These are phyloP conservation scores for Ochotona princeps DNA, from an alignment of 2,113 vertebrate genomes.

Conservation along the genomic window DNA sequence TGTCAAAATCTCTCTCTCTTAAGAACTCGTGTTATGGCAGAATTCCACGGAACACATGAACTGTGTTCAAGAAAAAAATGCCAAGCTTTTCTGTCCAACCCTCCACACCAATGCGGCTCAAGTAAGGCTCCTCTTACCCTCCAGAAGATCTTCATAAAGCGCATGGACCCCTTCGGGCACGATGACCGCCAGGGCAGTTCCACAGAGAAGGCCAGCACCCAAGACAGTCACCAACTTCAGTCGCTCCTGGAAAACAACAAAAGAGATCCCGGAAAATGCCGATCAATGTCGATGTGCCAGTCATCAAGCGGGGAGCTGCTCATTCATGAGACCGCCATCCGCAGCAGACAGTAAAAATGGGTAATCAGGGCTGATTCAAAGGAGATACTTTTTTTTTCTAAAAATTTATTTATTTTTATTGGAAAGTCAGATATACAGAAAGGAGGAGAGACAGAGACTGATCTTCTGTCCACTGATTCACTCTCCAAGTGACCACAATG, in stretches of 20 bases:
- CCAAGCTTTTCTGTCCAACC: constrained; percentile 16
- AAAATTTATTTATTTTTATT: no score
- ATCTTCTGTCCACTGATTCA: no score
- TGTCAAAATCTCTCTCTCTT: not conserved
- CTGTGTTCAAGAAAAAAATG: not conserved
- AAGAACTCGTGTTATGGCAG: constrained; percentile 17
- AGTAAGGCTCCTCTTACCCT: constrained; percentile 88
- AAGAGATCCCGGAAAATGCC: constrained; percentile 60
- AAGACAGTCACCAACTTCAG: constrained; percentile 97
- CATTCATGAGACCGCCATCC: constrained; percentile 18
- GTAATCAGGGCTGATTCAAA: constrained; percentile 51
- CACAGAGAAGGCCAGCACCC: constrained; percentile 97
- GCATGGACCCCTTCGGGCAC: constrained; percentile 98
- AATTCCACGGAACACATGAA: constrained; percentile 25
- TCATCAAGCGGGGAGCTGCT: not conserved
- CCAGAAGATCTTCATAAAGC: constrained; percentile 97
- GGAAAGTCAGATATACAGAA: no score
- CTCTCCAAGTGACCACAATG: no score
- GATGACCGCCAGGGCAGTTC: constrained; percentile 97
- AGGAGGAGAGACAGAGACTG: no score
- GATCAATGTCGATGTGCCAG: constrained; percentile 23
- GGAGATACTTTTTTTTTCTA: not conserved
- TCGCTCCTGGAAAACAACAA: constrained; percentile 90
- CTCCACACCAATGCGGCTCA: not conserved
- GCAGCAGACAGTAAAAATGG: not conserved